Evolutionary conservation across 2,888 invertebrate genomes (phyloP), one percentile per base, ranked within the genome.

Genomic region (Octonoba sinensis): DNA sequence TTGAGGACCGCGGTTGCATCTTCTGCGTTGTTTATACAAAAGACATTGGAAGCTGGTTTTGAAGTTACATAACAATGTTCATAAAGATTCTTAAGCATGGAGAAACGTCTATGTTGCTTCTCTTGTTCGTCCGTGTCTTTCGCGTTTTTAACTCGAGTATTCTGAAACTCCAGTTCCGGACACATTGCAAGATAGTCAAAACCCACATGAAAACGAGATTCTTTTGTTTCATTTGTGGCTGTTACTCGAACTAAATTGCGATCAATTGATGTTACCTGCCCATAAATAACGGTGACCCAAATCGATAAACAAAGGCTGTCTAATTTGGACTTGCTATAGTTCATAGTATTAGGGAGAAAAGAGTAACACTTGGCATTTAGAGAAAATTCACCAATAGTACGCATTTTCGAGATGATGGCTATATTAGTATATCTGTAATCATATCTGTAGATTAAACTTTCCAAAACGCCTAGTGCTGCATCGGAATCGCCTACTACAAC

Each of bases 141-240:
- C 24, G 47, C 15, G 62, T 47, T 69, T 24, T 69, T 57, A 0
- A 57, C 47, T 18, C 49, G 56, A 24, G 36, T 36, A 2, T 57
- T 71, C 27, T 81, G 73, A 47, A 73, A 81, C 36, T 81, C 27
- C 16, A 57, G 67, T 11, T 81, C 73, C 24, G 49, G 69, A 44
- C 79, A 81, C 6, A 81, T 54, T 6, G 69, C 73, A n/a, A 81
- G 69, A 51, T 47, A 81, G 27, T 81, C 79, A 22, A 69, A 81
- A 1, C 73, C 73, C 12, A 74, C 51, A 3, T 15, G 13, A 47
- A 73, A 81, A 1, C 27, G 1, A 12, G 60, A 1, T 1, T n/a
- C 12, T 1, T 73, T 57, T 13, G 36, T 49, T 51, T 18, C 20
- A 13, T 24, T 20, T 8, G 51, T 4, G 49, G 47, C 69, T 36